Percentiles rank a stretch among this genome's conserved stretches.
Evolutionary conservation across 2,797 vertebrate species (phyloP).

Genomic region (Pterois miles): DNA sequence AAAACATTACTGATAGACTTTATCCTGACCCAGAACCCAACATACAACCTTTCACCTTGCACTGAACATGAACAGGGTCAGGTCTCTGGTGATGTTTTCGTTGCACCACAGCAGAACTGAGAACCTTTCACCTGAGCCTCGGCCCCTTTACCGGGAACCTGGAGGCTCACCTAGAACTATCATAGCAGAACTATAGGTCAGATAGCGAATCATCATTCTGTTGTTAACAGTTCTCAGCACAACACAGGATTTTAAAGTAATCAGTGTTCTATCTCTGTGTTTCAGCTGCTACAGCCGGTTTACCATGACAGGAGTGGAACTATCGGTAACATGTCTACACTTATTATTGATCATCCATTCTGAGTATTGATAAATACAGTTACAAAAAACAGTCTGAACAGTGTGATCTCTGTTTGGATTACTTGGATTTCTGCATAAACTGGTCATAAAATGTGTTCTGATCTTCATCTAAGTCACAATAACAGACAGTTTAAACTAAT

Average conservation of each 20-base stretch:
- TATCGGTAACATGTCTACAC: slow-evolving; percentile 67
- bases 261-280: slow-evolving; percentile 26
- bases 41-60: background rate
- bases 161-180: background rate
- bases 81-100: too few species aligned
- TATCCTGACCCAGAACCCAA: background rate
- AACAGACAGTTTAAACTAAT: too few species aligned
- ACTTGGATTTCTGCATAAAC: too few species aligned
- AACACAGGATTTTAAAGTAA: background rate
- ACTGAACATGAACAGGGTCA: too few species aligned
- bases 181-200: background rate
- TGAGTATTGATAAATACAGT: background rate
- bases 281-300: slow-evolving; percentile 87
- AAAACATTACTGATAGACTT: too few species aligned
- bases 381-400: too few species aligned
- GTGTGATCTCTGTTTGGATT: too few species aligned
- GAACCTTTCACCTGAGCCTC: too few species aligned
- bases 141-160: background rate
- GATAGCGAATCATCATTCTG: background rate
- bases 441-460: too few species aligned
- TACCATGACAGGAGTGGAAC: slow-evolving; percentile 83
- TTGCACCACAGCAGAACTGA: too few species aligned
- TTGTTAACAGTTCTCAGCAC: background rate
- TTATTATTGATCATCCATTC: too few species aligned
- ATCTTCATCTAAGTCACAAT: too few species aligned